Conservation (phyloP, 2,797 vertebrate genomes). For the Pantherophis vulpinus region DNA sequence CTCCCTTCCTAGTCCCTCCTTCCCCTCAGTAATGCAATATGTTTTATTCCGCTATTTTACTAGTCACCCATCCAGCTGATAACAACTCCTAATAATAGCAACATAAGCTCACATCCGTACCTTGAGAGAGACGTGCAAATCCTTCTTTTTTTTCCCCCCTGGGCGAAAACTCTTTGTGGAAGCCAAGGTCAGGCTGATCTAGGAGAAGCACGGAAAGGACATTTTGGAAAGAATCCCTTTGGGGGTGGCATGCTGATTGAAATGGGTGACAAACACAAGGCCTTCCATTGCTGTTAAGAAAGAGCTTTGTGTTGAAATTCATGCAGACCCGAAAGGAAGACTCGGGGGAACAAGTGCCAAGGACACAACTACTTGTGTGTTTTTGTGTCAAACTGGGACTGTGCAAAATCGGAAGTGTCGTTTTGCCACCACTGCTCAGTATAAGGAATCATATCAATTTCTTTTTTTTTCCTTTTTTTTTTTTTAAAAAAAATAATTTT, state of each 20-base stretch:
- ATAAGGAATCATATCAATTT: neutral
- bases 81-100: slow-evolving; percentile 39
- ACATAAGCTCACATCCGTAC: slow-evolving; percentile 31
- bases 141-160: neutral
- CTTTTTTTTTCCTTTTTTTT: too few species aligned
- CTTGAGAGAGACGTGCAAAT: slow-evolving; percentile 51
- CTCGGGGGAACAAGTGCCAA: neutral
- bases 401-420: neutral
- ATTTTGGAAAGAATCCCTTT: slow-evolving; percentile 39
- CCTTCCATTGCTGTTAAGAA: slow-evolving; percentile 23
- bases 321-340: neutral
- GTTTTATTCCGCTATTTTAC: slow-evolving; percentile 52
- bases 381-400: neutral
- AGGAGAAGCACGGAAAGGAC: slow-evolving; percentile 42
- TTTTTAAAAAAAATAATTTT: too few species aligned
- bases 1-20: neutral
- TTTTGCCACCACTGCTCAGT: neutral
- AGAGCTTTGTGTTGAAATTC: slow-evolving; percentile 23
- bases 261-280: slow-evolving; percentile 37
- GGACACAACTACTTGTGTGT: neutral
- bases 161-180: slow-evolving; percentile 42
- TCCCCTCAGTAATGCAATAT: slow-evolving; percentile 32
- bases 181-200: slow-evolving; percentile 55
- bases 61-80: slow-evolving; percentile 48
- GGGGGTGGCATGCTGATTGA: neutral